phyloP scores from a whole-genome alignment of 2,797 vertebrate species.

The Anableps anableps region DNA sequence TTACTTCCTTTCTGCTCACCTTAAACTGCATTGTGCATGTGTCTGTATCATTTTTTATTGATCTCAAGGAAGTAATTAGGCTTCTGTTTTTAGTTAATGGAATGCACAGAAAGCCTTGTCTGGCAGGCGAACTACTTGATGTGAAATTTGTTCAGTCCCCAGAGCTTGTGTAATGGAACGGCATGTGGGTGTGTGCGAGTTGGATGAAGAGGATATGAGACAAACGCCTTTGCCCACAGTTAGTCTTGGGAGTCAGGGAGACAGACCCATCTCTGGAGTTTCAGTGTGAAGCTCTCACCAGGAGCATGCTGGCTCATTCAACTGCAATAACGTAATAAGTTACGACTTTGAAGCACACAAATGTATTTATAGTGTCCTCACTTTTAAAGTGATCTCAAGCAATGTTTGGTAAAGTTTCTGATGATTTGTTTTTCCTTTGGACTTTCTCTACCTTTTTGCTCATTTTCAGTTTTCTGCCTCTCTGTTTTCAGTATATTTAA shows the following conservation, averaged over 20 bases:
- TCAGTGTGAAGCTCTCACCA: constrained; percentile 20
- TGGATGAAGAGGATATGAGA: constrained; percentile 26
- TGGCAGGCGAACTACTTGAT: constrained; percentile 45
- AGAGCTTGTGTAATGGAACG: constrained; percentile 58
- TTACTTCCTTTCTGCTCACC: constrained; percentile 44
- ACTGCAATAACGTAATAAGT: neutral
- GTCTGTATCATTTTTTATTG: constrained; percentile 44
- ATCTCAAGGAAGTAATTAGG: constrained; percentile 63
- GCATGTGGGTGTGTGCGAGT: constrained; percentile 30
- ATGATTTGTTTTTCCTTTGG: neutral
- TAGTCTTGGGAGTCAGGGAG: constrained; percentile 39
- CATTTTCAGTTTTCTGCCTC: neutral
- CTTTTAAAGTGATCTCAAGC: neutral
- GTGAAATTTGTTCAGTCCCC: constrained; percentile 37
- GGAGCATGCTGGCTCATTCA: constrained; percentile 16
- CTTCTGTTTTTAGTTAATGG: constrained; percentile 64
- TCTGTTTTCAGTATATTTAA: neutral
- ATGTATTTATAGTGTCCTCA: neutral
- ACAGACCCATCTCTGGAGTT: constrained; percentile 34
- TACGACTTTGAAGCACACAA: neutral
- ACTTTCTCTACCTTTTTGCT: neutral
- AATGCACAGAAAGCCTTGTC: constrained; percentile 57
- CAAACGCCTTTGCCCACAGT: constrained; percentile 24
- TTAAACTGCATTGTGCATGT: constrained; percentile 29
- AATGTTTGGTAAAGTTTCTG: neutral